A percentile compares a stretch with the other conserved stretches of the same genome.
Conservation (phyloP, 2,797 vertebrate genomes). For the Cynodonichthys magdalenae region DNA sequence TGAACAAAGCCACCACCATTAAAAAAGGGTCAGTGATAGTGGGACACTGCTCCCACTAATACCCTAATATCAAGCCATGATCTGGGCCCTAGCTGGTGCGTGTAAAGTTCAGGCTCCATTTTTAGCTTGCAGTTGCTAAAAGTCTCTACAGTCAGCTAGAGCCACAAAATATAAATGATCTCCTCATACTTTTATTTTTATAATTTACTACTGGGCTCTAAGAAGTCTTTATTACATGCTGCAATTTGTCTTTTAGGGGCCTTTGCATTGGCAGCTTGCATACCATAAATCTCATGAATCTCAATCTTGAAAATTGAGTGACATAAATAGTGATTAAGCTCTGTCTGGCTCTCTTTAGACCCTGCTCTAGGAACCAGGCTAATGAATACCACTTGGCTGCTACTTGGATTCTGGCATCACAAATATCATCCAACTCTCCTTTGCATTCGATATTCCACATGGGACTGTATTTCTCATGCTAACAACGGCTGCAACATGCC, state of each 20-base stretch:
- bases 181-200: background rate
- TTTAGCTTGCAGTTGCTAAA: conserved; percentile 55
- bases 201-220: conserved; percentile 11
- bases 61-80: conserved; percentile 60
- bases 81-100: conserved; percentile 32
- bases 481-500: conserved; percentile 75
- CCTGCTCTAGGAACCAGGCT: conserved; percentile 50
- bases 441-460: conserved; percentile 75
- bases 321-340: conserved; percentile 70
- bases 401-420: conserved; percentile 63
- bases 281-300: conserved; percentile 58
- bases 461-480: conserved; percentile 76
- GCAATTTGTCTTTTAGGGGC: conserved; percentile 43
- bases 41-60: conserved; percentile 48
- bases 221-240: conserved; percentile 41
- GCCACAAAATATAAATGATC: conserved; percentile 1
- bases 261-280: conserved; percentile 36
- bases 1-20: conserved; percentile 65
- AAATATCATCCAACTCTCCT: conserved; percentile 68
- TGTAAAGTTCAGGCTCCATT: conserved; percentile 57
- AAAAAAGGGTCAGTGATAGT: conserved; percentile 65
- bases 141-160: conserved; percentile 53
- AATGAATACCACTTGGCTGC: conserved; percentile 76
- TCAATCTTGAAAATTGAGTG: conserved; percentile 67
- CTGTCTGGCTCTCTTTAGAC: conserved; percentile 58